These are phyloP conservation scores for Motacilla alba DNA, from an alignment of 2,113 vertebrate species.

Conservation along the genomic window DNA sequence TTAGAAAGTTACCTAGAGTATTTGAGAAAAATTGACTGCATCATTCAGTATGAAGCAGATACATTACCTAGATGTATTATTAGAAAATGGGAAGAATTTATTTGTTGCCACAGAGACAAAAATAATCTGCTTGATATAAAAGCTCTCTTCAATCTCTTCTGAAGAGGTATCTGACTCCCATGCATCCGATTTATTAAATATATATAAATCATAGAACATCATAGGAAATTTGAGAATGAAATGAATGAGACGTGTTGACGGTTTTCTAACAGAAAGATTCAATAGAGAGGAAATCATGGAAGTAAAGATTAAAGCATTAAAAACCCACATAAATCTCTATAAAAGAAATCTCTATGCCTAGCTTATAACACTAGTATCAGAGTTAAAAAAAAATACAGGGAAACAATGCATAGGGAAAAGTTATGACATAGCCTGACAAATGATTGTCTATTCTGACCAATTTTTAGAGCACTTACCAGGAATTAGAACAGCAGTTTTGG, in stretches of 20 bases:
- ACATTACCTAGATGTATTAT: conserved; percentile 30
- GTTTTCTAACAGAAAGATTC: background rate
- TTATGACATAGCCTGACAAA: background rate
- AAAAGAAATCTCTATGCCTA: background rate
- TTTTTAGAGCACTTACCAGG: background rate
- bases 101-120: conserved; percentile 21
- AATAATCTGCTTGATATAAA: background rate
- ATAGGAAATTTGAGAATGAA: background rate
- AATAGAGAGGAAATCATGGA: background rate
- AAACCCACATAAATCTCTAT: background rate
- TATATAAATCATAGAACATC: background rate
- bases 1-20: conserved; percentile 55
- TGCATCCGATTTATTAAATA: background rate
- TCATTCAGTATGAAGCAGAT: conserved; percentile 26
- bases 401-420: background rate
- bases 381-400: background rate
- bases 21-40: conserved; percentile 44
- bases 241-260: background rate
- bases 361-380: background rate
- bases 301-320: background rate
- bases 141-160: background rate
- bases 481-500: background rate
- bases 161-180: background rate
- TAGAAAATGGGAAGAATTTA: conserved; percentile 30
- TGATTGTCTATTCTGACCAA: background rate